Conservation (phyloP, 2,888 invertebrate genomes). For the Bellardia pandia region DNA sequence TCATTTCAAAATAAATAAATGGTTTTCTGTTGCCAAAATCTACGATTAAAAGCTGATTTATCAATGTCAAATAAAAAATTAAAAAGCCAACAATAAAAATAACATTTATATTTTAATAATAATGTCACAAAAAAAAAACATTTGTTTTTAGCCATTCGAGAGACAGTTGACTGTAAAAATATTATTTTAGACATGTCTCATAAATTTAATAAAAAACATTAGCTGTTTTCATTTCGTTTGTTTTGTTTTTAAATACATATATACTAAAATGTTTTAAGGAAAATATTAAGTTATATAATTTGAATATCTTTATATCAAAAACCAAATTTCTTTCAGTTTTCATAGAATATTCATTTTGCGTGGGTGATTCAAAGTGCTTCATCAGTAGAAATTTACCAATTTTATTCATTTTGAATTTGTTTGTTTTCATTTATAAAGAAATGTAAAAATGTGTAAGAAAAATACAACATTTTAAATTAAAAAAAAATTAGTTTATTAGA, state of each 20-base stretch:
- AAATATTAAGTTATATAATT: conserved; percentile 39
- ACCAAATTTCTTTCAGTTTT: conserved; percentile 37
- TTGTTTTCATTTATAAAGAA: background rate
- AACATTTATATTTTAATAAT: background rate
- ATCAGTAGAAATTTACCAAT: background rate
- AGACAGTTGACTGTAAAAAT: conserved; percentile 26
- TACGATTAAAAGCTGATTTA: conserved; percentile 83
- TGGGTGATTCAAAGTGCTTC: conserved; percentile 19
- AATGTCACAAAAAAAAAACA: conserved; percentile 5
- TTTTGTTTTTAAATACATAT: background rate
- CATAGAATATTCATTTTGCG: conserved; percentile 1
- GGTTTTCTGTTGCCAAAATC: conserved; percentile 81
- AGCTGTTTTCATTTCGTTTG: background rate
- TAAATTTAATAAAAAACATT: conserved; percentile 54
- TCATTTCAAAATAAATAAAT: conserved; percentile 74
- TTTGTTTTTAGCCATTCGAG: conserved; percentile 22
- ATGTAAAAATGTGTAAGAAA: background rate
- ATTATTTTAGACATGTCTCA: conserved; percentile 42
- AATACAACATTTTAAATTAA: no score
- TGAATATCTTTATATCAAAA: conserved; percentile 32
- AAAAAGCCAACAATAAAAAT: conserved; percentile 16
- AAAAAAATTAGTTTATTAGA: no score
- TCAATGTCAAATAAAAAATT: conserved; percentile 78
- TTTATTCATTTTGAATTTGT: background rate
- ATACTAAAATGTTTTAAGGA: conserved; percentile 3